phyloP scores from a whole-genome alignment of 1,140 invertebrate species.

The Agraylea sexmaculata region DNA sequence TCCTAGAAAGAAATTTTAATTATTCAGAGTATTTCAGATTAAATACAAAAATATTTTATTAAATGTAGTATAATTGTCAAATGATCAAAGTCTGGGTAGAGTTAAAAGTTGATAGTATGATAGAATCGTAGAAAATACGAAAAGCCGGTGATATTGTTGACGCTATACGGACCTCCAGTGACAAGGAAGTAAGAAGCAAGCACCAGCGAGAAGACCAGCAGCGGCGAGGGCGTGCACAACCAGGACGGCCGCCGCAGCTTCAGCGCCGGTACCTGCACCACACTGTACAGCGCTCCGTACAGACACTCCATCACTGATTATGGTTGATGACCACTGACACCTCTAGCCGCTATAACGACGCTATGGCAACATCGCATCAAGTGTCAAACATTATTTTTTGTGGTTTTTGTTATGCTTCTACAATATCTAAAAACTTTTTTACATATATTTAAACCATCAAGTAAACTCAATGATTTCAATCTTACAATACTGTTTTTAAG shows the following conservation, averaged over 20 bases:
- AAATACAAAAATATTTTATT: not conserved
- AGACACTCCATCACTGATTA: conserved; percentile 72
- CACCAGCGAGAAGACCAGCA: conserved; percentile 84
- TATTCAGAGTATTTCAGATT: not conserved
- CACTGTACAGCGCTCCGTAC: conserved; percentile 65
- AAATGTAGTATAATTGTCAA: not conserved
- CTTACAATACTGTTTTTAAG: too few species aligned
- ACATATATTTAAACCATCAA: too few species aligned
- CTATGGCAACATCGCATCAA: too few species aligned
- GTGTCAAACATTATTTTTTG: too few species aligned
- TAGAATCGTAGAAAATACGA: conserved; percentile 1
- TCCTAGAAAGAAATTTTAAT: conserved; percentile 46
- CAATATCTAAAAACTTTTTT: too few species aligned
- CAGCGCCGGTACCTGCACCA: conserved; percentile 84
- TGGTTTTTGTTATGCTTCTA: too few species aligned
- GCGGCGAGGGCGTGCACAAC: conserved; percentile 84
- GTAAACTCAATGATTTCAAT: too few species aligned
- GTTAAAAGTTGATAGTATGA: conserved; percentile 3
- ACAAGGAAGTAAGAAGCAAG: conserved; percentile 94
- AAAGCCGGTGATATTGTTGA: conserved; percentile 8
- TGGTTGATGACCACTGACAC: too few species aligned
- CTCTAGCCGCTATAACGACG: conserved; percentile 13
- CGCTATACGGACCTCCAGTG: conserved; percentile 83
- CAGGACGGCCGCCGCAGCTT: conserved; percentile 87
- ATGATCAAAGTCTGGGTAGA: not conserved